Evolutionary conservation across 2,113 vertebrate genomes (phyloP).

Genomic region (Elephantulus edwardii): DNA sequence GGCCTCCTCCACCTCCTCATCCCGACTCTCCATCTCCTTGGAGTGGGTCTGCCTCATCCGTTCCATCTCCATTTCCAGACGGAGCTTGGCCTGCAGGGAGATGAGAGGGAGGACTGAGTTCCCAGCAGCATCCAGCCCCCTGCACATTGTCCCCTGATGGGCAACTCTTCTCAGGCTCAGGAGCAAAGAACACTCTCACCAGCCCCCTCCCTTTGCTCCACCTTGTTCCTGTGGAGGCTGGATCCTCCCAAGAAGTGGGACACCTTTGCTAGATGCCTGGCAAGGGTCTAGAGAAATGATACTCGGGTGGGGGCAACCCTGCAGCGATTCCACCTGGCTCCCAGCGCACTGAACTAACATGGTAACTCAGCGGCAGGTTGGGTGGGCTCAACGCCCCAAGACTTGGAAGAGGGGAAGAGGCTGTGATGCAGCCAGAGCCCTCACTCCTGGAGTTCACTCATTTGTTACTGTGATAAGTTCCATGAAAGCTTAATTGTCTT

Average conservation of each 20-base stretch:
- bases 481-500: not conserved
- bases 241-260: not conserved
- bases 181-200: not conserved
- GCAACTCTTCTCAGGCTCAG: not conserved
- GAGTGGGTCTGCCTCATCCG: constrained; percentile 93
- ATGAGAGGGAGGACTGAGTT: not conserved
- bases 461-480: constrained; percentile 22
- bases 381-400: not conserved
- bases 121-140: not conserved
- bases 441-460: constrained; percentile 3
- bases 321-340: not conserved
- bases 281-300: not conserved
- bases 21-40: constrained; percentile 95
- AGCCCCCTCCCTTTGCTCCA: not conserved
- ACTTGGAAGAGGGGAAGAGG: not conserved
- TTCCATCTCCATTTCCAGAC: constrained; percentile 99
- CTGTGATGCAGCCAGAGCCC: not conserved
- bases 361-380: not conserved
- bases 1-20: constrained; percentile 97
- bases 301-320: not conserved
- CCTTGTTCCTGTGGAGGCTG: not conserved
- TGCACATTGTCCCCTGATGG: not conserved
- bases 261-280: not conserved
- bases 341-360: not conserved
- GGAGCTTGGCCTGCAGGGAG: constrained; percentile 91